Evolutionary conservation across 2,888 invertebrate species (phyloP).

Genomic region (Mycalesis mineus): DNA sequence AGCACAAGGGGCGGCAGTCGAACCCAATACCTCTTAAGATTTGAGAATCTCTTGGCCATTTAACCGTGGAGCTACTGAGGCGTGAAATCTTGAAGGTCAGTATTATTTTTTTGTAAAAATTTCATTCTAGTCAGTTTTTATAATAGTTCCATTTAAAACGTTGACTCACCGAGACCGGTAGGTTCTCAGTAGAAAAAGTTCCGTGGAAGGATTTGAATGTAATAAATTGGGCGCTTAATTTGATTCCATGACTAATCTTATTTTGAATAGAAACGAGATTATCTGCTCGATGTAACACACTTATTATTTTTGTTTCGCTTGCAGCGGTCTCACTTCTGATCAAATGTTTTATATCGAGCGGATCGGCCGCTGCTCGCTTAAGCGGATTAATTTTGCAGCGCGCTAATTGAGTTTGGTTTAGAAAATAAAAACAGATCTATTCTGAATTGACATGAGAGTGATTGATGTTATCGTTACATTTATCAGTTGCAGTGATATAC

Average conservation of each 20-base stretch:
- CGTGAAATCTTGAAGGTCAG: too few species aligned
- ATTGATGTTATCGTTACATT: neutral
- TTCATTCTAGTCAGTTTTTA: too few species aligned
- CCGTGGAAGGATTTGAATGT: neutral
- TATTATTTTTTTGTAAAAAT: too few species aligned
- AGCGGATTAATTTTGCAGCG: neutral
- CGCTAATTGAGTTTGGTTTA: conserved; percentile 1
- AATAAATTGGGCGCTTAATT: neutral
- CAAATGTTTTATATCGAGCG: neutral
- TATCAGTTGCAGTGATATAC: neutral
- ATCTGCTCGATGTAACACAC: neutral
- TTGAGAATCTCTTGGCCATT: too few species aligned
- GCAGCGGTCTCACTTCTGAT: neutral
- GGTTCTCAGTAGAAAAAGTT: neutral
- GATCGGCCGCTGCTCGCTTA: neutral
- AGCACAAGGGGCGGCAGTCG: too few species aligned
- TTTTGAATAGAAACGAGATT: neutral
- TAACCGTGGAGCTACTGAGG: too few species aligned
- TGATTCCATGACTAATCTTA: neutral
- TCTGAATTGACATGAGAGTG: neutral
- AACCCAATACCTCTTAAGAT: too few species aligned
- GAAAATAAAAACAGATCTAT: conserved; percentile 1
- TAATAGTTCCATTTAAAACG: too few species aligned
- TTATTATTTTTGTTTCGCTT: neutral
- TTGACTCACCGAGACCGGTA: too few species aligned